Base-by-base conservation (phyloP, 2,113 vertebrate genomes). In the Cromileptes altivelis region DNA sequence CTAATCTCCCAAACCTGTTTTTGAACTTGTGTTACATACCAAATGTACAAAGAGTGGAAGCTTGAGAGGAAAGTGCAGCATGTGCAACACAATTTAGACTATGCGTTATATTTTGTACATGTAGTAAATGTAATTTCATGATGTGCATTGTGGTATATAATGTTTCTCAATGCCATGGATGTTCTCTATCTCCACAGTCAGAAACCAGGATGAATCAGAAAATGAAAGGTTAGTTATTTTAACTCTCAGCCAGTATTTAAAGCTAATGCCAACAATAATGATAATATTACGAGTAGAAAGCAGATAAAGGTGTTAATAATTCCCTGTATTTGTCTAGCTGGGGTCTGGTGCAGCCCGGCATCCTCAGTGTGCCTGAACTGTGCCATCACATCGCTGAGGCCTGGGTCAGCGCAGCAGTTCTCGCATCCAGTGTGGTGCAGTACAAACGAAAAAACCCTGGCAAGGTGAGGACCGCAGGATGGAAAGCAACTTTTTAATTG, bases 381-480 rank as follows among this genome's bases (percentile, higher is more conserved):
- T 98, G 97, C 61, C 97, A 97, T 81, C 96, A 97, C 84, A 85
- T 98, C 64, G 97, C 98, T 67, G 97, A 99, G 93, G 94, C 93
- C 82, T 99, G 97, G 97, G 96, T 99, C 94, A 95, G 95, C 55
- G 94, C 65, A 63, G 91, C 90, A 65, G 93, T 92, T 81, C 96
- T 98, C 89, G 81, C 94, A 37, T 95, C 88, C 72, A 96, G 95
- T 55, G 86, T 97, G 80, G 82, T 96, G 68, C 80, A 96, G 89
- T 98, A 97, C 93, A 99, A 99, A 96, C 95, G 86, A 74, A 94
- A 96, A 87, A 97, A 95, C 88, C 98, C 98, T 45, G 98, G 97
- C 83, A 98, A 97, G 97, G 98, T 99, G 94, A 97, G 94, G 6
- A 67, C n/a, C n/a, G 57, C 53, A 33, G 25, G 1, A 33, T n/a